Base-by-base conservation (phyloP, 2,113 vertebrate genomes). In the Sisor rabdophorus region DNA sequence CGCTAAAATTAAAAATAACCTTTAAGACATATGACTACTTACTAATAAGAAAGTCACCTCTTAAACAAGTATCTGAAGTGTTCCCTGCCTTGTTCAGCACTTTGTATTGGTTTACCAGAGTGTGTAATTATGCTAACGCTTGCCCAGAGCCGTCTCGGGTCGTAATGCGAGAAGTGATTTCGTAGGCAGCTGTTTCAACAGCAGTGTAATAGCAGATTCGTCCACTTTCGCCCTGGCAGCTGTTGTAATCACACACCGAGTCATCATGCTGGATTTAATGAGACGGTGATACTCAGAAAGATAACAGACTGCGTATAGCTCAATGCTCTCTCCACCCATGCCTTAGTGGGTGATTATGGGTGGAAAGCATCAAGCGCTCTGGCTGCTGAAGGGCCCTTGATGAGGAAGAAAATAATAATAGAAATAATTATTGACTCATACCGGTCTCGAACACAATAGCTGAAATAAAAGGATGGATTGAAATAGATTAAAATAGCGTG, bases 291-390 rank as follows among this genome's bases (percentile, higher is more conserved):
- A 58, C 65, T 63, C 48, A 53, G 48, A 65, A 58, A 63, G 75
- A 81, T 77, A 63, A 77, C 47, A 19, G 70, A 54, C 55, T 69
- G 19, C 77, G 78, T 76, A 55, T 71, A 64, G 65, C 74, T 81
- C 75, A 81, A 32, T 48, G 56, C n/a, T 11, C 76, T 77, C 64
- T 75, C 76, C 71, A 40, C 56, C 59, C 22, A 61, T 70, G 26
- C 60, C 61, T 56, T 64, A 52, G 64, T 55, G 76, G 50, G 72
- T 72, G 76, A 74, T 81, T 78, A 78, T 26, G 53, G 30, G 28
- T 59, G 15, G 50, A 44, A 54, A 65, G 56, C 64, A 28, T 52
- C 13, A 48, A 44, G 10, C 47, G 63, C 75, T 59, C 47, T 20
- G 24, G 54, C 50, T 11, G 30, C 50, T 63, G 36, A 56, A 78